Base-by-base conservation (phyloP, 1,140 invertebrate genomes). In the Proales similis region DNA sequence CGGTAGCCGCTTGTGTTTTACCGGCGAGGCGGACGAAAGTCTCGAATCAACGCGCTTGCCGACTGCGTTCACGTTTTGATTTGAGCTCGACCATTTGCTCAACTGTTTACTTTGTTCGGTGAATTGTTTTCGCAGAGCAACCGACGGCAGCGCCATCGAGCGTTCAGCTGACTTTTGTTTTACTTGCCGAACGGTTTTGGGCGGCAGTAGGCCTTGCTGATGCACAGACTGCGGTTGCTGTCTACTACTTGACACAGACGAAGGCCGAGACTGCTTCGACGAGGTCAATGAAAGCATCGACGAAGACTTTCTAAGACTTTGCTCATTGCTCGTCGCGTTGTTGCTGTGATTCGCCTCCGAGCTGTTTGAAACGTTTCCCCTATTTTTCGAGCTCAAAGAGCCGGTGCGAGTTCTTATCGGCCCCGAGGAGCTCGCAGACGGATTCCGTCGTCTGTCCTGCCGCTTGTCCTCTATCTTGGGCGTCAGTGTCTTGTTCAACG, bases 71-170 rank as follows among this genome's bases (percentile, higher is more conserved):
- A 57, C 45, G 27, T 57, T 57, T 57, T 57, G 51, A n/a, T 27
- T 57, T 22, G 51, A 57, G 22, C 17, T 57, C 6, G 51, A 57
- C 36, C 39, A 14, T 26, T 57, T 57, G 39, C 51, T 39, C 19
- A 57, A 42, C n/a, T 57, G 51, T 39, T 57, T 57, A 36, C 45
- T 57, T 57, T 57, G 51, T 11, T 57, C 51, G 14, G 30, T 42
- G 24, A 57, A 57, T n/a, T n/a, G n/a, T n/a, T n/a, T n/a, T n/a
- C n/a, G n/a, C n/a, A n/a, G n/a, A n/a, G n/a, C n/a, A n/a, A n/a
- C n/a, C n/a, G n/a, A n/a, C n/a, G n/a, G n/a, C n/a, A n/a, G 22
- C 9, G 24, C 4, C 7, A 30, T 3, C 36, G 14, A 24, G 24
- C 49, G 17, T 2, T 53, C 49, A 9, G 20, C 20, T 22, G 49